phyloP scores from a whole-genome alignment of 2,113 vertebrate species.

The Xenopus borealis region DNA sequence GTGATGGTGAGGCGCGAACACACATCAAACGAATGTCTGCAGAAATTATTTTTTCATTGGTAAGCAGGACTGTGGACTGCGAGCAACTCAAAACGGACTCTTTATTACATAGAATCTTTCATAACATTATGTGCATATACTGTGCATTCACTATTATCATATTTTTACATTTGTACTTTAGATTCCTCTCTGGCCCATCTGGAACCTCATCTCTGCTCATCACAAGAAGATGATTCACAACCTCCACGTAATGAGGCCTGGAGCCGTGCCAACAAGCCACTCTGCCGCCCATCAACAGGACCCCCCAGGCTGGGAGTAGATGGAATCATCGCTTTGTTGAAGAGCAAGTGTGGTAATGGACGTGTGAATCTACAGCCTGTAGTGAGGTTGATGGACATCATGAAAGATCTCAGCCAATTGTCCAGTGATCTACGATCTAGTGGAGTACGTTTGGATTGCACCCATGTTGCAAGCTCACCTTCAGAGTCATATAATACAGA shows the following conservation, averaged over 20 bases:
- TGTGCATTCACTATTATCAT: not conserved
- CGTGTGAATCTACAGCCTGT: constrained; percentile 73
- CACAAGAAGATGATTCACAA: constrained; percentile 17
- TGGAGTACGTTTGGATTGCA: constrained; percentile 79
- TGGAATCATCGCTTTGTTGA: constrained; percentile 62
- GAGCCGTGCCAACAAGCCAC: constrained; percentile 58
- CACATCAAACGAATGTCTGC: no score
- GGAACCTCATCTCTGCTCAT: constrained; percentile 10
- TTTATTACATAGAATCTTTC: not conserved
- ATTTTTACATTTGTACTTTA: not conserved
- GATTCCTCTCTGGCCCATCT: constrained; percentile 7
- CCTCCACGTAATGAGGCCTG: constrained; percentile 17
- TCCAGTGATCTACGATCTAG: constrained; percentile 86
- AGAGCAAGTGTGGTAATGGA: constrained; percentile 69
- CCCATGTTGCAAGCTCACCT: constrained; percentile 60
- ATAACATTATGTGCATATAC: not conserved
- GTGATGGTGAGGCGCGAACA: no score
- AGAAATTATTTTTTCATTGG: no score
- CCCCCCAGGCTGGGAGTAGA: constrained; percentile 62
- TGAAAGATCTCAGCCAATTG: constrained; percentile 85
- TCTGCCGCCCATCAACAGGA: constrained; percentile 60
- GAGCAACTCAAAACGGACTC: no score
- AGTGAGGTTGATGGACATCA: constrained; percentile 76
- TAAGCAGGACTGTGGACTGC: no score
- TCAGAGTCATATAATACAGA: constrained; percentile 61